phyloP scores from a whole-genome alignment of 2,797 vertebrate species.

The Gymnothorax javanicus region DNA sequence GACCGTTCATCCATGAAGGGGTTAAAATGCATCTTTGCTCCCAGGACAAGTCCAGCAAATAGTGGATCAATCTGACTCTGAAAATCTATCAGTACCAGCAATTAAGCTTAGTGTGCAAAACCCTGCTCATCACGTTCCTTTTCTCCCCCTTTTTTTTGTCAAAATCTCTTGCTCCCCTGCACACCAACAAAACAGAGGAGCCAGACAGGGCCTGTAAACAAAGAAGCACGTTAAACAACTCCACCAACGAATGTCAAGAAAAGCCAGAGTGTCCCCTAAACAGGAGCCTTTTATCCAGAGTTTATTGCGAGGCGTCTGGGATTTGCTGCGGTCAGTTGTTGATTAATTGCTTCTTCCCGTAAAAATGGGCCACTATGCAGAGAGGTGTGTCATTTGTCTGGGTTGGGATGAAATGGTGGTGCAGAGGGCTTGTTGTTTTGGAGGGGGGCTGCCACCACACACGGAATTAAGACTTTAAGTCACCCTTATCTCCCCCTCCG shows the following conservation, averaged over 20 bases:
- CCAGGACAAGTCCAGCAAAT: neutral
- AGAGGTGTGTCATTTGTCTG: conserved; percentile 26
- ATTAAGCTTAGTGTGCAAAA: conserved; percentile 1
- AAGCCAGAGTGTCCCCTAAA: neutral
- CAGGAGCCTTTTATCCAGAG: neutral
- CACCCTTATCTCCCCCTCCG: conserved; percentile 30
- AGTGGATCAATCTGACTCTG: conserved; percentile 19
- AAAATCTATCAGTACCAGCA: neutral
- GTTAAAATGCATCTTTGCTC: conserved; percentile 24
- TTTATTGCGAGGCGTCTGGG: conserved; percentile 23
- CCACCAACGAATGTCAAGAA: neutral
- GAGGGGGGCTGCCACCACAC: neutral
- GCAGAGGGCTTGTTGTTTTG: neutral
- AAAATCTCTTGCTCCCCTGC: neutral
- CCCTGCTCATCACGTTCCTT: too few species aligned
- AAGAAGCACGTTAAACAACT: neutral
- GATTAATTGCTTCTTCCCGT: conserved; percentile 27
- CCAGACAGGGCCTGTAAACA: neutral
- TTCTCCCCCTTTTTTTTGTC: neutral
- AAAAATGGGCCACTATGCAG: conserved; percentile 11
- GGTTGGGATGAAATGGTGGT: conserved; percentile 5
- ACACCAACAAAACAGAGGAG: neutral
- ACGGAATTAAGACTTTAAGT: conserved; percentile 33
- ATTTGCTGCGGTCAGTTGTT: conserved; percentile 1
- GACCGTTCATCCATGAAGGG: conserved; percentile 25